Percentiles rank a stretch among this genome's conserved stretches.
phyloP scores from a whole-genome alignment of 2,888 invertebrate genomes.

The Sarcophaga rosellei region DNA sequence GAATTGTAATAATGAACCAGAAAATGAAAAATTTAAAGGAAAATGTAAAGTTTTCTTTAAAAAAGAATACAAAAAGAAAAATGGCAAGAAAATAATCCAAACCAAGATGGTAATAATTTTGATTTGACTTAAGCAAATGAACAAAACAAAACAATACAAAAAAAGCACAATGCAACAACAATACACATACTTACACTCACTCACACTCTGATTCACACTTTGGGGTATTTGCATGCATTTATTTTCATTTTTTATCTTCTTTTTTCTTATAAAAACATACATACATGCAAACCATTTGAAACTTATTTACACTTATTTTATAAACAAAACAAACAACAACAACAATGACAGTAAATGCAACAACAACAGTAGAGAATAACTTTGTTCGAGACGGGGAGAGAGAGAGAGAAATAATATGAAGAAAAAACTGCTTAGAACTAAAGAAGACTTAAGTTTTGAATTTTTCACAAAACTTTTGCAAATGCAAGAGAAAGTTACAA shows the following conservation, averaged over 20 bases:
- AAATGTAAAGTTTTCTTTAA: neutral
- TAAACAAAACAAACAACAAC: slow-evolving; percentile 27
- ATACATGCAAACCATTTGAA: neutral
- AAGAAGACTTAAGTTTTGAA: neutral
- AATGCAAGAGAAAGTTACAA: neutral
- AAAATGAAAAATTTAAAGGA: neutral
- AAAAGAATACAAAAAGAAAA: neutral
- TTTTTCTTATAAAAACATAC: neutral
- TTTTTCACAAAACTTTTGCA: neutral
- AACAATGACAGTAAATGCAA: slow-evolving; percentile 17
- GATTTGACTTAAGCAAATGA: slow-evolving; percentile 45
- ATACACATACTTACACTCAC: neutral
- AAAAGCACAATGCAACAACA: slow-evolving; percentile 22
- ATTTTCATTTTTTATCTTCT: slow-evolving; percentile 2
- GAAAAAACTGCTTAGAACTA: neutral
- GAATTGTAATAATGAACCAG: neutral
- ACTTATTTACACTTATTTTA: slow-evolving; percentile 25
- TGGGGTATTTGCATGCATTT: slow-evolving; percentile 30
- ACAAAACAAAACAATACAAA: slow-evolving; percentile 14
- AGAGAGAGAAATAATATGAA: neutral
- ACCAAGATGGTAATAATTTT: slow-evolving; percentile 56
- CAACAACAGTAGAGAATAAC: slow-evolving; percentile 28
- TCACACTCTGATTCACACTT: slow-evolving; percentile 18
- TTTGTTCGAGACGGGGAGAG: neutral
- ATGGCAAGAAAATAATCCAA: slow-evolving; percentile 30